Percentiles rank a stretch among this genome's conserved stretches.
Conservation (phyloP, 2,113 vertebrate species). For the Thomomys bottae region DNA sequence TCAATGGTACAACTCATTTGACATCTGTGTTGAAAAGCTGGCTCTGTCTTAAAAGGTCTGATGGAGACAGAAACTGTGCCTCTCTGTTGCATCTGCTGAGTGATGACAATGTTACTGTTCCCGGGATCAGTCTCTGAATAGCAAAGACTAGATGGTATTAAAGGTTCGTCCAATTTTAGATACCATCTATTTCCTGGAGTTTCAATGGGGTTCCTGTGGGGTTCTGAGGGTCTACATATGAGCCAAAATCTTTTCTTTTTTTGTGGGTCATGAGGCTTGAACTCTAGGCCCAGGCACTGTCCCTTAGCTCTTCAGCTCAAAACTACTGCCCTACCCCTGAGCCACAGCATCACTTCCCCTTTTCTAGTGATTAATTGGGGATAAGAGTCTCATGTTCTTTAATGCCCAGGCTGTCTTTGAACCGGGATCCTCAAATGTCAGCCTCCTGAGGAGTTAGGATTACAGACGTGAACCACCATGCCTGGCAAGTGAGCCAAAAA, state of each 20-base stretch:
- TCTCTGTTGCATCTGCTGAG: background rate
- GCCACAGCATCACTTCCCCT: too few species aligned
- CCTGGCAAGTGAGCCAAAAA: too few species aligned
- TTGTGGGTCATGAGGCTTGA: too few species aligned
- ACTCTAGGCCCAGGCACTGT: too few species aligned
- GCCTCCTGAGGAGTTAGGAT: too few species aligned
- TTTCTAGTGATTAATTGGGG: too few species aligned
- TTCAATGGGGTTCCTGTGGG: background rate
- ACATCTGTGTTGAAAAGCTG: background rate
- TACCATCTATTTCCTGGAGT: background rate
- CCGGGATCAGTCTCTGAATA: background rate
- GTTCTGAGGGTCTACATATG: background rate
- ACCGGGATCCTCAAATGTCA: too few species aligned
- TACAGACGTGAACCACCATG: too few species aligned
- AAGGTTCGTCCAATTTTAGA: background rate
- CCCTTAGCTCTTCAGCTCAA: too few species aligned
- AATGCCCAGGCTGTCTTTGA: too few species aligned
- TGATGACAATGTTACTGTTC: background rate
- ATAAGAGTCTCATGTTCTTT: too few species aligned
- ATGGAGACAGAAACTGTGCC: background rate
- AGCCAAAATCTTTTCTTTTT: conserved; percentile 4
- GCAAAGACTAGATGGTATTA: background rate
- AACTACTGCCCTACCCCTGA: too few species aligned
- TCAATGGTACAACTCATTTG: background rate
- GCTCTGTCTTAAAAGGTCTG: background rate